Base-by-base conservation (phyloP, 1,140 invertebrate species). In the Euglossa dilemma region DNA sequence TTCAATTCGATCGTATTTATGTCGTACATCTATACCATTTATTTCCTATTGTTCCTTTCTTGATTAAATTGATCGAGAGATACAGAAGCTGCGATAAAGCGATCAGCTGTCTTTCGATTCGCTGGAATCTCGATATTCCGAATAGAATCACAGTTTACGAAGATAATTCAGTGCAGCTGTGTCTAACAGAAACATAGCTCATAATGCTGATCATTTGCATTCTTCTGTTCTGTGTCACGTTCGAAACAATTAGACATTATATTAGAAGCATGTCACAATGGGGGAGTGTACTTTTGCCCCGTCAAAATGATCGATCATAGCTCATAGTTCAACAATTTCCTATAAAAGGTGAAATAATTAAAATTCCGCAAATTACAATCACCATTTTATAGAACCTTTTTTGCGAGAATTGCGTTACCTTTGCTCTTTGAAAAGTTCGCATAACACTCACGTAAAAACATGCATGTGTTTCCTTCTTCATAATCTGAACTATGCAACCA, bases 201-300 rank as follows among this genome's bases (percentile, higher is more conserved):
- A 8, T 64, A 79, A 79, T 20, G 23, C 28, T 59, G n/a, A 16
- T 83, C 61, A 25, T 56, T 80, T 56, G 71, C 64, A 80, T 87
- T 84, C 56, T 74, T 77, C 9, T 36, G 47, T 36, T 72, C 72
- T 87, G 61, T 80, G 67, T 87, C 76, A 84, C 28, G 56, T 45
- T 36, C 47, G 57, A 9, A 63, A 43, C 67, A 80, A 76, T 66
- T 71, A 61, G 71, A 67, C 6, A 54, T 71, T 70, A 54, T 36
- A 69, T 83, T 70, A 36, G 70, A 36, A 54, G 52, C 25, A 45
- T 25, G 25, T 54, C 0, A 36, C 23, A 56, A 56, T 43, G 45
- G 25, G 57, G 52, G 20, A 69, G n/a, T 47, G 23, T 59, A 7
- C 20, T 43, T 75, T 77, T 61, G 14, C 20, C 2, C 3, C 18